A percentile compares a stretch with the other conserved stretches of the same genome.
These are phyloP conservation scores for Drosophila prolongata DNA, from an alignment of 2,888 invertebrate genomes.

Conservation along the genomic window DNA sequence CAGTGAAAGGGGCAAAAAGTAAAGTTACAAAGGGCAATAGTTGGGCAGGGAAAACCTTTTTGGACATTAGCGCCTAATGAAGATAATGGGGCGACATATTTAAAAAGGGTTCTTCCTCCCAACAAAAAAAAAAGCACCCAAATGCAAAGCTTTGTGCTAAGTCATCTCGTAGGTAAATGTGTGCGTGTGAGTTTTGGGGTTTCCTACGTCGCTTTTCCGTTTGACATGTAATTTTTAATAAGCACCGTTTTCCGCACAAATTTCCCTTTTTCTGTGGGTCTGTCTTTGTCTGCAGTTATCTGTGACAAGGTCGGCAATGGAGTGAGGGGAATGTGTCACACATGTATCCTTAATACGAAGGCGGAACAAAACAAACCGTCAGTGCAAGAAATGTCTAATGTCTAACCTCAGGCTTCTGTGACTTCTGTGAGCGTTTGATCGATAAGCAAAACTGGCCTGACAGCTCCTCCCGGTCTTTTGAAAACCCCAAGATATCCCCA, in stretches of 20 bases:
- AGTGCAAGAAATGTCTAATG: constrained; percentile 53
- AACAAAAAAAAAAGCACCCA: background rate
- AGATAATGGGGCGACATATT: constrained; percentile 76
- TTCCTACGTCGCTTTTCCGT: constrained; percentile 47
- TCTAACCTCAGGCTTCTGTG: constrained; percentile 29
- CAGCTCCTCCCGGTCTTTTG: constrained; percentile 35
- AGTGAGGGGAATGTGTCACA: constrained; percentile 57
- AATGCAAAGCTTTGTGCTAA: constrained; percentile 50
- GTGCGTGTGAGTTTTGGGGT: constrained; percentile 25
- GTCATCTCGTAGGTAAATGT: constrained; percentile 44
- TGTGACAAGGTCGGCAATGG: constrained; percentile 29
- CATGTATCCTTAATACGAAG: constrained; percentile 55
- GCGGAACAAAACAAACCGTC: constrained; percentile 60
- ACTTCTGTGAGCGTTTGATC: constrained; percentile 65
- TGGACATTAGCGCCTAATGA: constrained; percentile 72
- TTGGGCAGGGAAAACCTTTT: constrained; percentile 40
- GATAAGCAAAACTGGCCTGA: constrained; percentile 56
- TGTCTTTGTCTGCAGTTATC: constrained; percentile 43
- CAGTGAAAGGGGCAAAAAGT: constrained; percentile 19
- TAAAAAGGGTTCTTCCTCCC: constrained; percentile 46
- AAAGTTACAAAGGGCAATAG: constrained; percentile 46
- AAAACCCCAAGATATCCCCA: constrained; percentile 1
- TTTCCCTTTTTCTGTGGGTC: constrained; percentile 56
- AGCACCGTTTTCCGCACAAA: constrained; percentile 61
- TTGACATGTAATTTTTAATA: constrained; percentile 77